Conservation (phyloP, 2,888 invertebrate genomes). For the Antitype chi region DNA sequence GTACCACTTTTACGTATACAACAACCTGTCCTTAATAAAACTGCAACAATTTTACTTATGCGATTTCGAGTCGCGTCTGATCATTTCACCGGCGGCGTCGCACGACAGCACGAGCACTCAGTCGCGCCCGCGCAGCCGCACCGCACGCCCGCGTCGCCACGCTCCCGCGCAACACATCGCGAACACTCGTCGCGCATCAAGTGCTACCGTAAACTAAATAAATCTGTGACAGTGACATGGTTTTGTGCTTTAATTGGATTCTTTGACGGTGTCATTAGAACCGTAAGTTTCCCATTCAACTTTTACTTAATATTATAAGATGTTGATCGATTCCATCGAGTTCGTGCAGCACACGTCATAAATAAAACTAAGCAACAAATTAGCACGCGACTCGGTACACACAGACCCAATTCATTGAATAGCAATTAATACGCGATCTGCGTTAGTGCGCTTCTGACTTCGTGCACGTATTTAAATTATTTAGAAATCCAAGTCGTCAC, state of each 20-base stretch:
- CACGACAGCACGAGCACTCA: constrained; percentile 54
- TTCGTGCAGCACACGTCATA: constrained; percentile 66
- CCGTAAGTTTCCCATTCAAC: constrained; percentile 78
- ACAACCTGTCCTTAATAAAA: constrained; percentile 71
- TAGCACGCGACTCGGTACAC: constrained; percentile 78
- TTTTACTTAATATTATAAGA: constrained; percentile 60
- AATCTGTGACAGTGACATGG: constrained; percentile 88
- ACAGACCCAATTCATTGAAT: constrained; percentile 83
- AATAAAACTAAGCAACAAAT: constrained; percentile 66
- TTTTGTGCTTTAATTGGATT: constrained; percentile 88
- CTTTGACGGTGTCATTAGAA: constrained; percentile 81
- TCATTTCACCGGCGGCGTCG: constrained; percentile 76
- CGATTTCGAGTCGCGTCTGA: constrained; percentile 75
- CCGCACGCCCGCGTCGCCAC: constrained; percentile 71
- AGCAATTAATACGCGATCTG: constrained; percentile 79
- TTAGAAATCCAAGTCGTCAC: constrained; percentile 88
- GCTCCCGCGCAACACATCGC: constrained; percentile 67
- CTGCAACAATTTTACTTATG: constrained; percentile 75
- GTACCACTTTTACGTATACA: constrained; percentile 74
- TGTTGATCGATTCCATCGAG: constrained; percentile 58
- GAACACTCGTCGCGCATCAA: constrained; percentile 73
- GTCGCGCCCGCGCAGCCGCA: constrained; percentile 64
- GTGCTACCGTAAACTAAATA: constrained; percentile 75
- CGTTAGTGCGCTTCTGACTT: constrained; percentile 79
- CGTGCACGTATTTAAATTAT: constrained; percentile 90